Evolutionary conservation across 2,113 vertebrate genomes (phyloP).

Genomic region (Pedionomus torquatus): DNA sequence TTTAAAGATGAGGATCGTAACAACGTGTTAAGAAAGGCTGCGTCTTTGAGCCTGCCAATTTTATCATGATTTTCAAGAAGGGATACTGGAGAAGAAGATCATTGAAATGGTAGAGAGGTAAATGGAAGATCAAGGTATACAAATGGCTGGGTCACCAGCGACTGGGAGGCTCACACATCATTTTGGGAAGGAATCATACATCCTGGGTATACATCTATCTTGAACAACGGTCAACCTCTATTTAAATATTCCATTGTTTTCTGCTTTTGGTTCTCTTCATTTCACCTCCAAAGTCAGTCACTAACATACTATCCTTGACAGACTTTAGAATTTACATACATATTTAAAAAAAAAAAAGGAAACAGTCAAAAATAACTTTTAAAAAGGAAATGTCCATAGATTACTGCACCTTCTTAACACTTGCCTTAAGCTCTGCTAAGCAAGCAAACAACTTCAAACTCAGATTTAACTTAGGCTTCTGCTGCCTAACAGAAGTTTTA

Average conservation of each 20-base stretch:
- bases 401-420: neutral
- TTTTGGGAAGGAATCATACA: neutral
- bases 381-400: neutral
- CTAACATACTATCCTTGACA: neutral
- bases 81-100: neutral
- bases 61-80: neutral
- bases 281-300: neutral
- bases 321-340: neutral
- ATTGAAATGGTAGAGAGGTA: neutral
- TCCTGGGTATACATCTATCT: neutral
- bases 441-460: neutral
- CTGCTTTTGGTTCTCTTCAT: neutral
- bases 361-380: neutral
- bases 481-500: neutral
- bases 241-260: neutral
- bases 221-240: neutral
- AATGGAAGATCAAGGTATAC: neutral
- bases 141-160: neutral
- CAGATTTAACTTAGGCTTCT: neutral
- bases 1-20: neutral
- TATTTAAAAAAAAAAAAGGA: neutral
- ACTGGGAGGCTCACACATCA: neutral
- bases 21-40: neutral
- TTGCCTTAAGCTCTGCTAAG: neutral
- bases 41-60: neutral